Conservation (phyloP, 2,888 invertebrate genomes). For the Drosophila conformis region DNA sequence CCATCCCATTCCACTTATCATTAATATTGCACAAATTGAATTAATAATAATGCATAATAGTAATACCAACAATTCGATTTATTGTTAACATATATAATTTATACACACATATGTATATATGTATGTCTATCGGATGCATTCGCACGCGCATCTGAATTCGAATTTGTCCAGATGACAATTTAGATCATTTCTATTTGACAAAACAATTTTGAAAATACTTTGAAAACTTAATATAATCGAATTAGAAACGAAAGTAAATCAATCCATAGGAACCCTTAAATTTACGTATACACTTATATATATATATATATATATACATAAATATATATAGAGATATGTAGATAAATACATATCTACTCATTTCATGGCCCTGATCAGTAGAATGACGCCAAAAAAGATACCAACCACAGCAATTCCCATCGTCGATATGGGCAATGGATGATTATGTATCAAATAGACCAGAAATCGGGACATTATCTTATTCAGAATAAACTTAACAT, state of each 20-base stretch:
- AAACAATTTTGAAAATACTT: background rate
- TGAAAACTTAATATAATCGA: background rate
- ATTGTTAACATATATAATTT: background rate
- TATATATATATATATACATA: background rate
- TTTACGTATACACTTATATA: background rate
- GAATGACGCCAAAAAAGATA: conserved; percentile 7
- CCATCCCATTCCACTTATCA: conserved; percentile 2
- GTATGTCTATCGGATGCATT: background rate
- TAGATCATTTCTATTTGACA: background rate
- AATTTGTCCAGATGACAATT: background rate
- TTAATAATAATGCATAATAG: conserved; percentile 8
- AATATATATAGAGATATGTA: background rate
- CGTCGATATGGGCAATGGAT: background rate
- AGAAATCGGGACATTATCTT: conserved; percentile 19
- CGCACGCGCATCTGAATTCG: background rate
- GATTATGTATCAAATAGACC: conserved; percentile 5
- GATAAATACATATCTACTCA: background rate
- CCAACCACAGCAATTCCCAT: conserved; percentile 12
- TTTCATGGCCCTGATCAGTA: conserved; percentile 14
- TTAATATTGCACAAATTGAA: conserved; percentile 31
- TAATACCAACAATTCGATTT: background rate
- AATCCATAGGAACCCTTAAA: background rate
- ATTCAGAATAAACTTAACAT: background rate
- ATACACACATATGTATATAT: background rate
- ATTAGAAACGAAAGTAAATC: conserved; percentile 1